These are phyloP conservation scores for Phycodurus eques DNA, from an alignment of 2,113 vertebrate genomes.

Conservation along the genomic window DNA sequence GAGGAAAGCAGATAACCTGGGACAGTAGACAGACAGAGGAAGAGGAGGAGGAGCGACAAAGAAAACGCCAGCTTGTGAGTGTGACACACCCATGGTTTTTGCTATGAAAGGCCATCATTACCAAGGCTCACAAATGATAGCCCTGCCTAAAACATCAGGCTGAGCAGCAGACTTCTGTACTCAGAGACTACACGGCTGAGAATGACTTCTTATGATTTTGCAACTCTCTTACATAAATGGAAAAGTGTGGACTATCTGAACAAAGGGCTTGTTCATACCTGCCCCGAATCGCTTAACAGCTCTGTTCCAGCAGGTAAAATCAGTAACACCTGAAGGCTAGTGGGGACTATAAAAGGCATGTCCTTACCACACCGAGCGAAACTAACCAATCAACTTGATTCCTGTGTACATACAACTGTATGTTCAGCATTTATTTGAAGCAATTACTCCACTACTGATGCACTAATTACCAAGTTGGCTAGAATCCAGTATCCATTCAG, in stretches of 20 bases:
- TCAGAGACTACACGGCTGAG: conserved; percentile 24
- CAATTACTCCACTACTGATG: not conserved
- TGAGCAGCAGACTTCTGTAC: conserved; percentile 34
- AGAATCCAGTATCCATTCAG: not conserved
- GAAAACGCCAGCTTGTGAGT: conserved; percentile 59
- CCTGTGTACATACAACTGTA: not conserved
- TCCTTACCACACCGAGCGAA: conserved; percentile 14
- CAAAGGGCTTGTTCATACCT: conserved; percentile 43
- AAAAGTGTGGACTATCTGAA: conserved; percentile 7
- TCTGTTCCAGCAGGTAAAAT: conserved; percentile 48
- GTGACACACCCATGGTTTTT: conserved; percentile 71
- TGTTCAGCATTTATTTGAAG: not conserved
- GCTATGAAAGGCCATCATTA: conserved; percentile 72
- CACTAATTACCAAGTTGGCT: not conserved
- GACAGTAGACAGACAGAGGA: not conserved
- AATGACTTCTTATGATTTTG: conserved; percentile 10
- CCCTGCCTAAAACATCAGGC: conserved; percentile 61
- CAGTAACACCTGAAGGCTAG: conserved; percentile 34
- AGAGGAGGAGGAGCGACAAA: conserved; percentile 45
- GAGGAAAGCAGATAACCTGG: conserved; percentile 11
- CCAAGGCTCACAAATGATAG: conserved; percentile 67
- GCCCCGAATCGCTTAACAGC: conserved; percentile 35
- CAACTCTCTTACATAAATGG: not conserved
- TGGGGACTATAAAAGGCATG: conserved; percentile 44
- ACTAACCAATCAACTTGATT: conserved; percentile 9